These are phyloP conservation scores for Silurus aristotelis DNA, from an alignment of 2,797 vertebrate genomes.

Conservation along the genomic window DNA sequence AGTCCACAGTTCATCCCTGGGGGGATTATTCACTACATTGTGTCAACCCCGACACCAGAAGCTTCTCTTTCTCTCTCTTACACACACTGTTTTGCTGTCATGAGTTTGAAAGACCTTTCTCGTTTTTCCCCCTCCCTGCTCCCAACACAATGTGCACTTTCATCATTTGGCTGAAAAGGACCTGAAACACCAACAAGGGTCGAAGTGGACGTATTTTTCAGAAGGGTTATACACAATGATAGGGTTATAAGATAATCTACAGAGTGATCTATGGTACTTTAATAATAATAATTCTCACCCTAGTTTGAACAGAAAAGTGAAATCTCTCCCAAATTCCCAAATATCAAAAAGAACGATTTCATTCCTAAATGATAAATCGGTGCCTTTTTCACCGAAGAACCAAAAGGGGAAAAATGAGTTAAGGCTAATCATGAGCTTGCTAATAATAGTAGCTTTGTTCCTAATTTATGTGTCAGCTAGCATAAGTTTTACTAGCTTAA, in stretches of 20 bases:
- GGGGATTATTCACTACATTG: conserved; percentile 63
- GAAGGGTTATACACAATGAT: no score
- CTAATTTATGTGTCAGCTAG: not conserved
- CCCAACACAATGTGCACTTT: conserved; percentile 45
- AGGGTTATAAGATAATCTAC: no score
- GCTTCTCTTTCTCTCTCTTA: conserved; percentile 8
- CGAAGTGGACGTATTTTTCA: not conserved
- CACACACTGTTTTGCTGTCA: conserved; percentile 60
- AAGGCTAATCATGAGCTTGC: not conserved
- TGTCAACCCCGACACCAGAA: conserved; percentile 37
- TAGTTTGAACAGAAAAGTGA: not conserved
- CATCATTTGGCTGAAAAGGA: not conserved
- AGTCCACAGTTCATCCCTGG: conserved; percentile 62
- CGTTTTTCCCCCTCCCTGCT: conserved; percentile 26
- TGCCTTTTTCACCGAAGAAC: not conserved
- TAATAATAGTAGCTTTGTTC: not conserved
- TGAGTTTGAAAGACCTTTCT: conserved; percentile 33
- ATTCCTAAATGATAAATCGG: not conserved
- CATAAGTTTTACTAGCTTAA: not conserved
- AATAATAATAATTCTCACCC: not conserved
- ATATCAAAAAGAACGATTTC: not conserved
- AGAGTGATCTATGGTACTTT: not conserved
- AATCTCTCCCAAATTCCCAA: not conserved
- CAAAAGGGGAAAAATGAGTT: not conserved
- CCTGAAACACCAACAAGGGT: not conserved